Evolutionary conservation across 2,888 invertebrate species (phyloP).

Genomic region (Papilio elwesi): DNA sequence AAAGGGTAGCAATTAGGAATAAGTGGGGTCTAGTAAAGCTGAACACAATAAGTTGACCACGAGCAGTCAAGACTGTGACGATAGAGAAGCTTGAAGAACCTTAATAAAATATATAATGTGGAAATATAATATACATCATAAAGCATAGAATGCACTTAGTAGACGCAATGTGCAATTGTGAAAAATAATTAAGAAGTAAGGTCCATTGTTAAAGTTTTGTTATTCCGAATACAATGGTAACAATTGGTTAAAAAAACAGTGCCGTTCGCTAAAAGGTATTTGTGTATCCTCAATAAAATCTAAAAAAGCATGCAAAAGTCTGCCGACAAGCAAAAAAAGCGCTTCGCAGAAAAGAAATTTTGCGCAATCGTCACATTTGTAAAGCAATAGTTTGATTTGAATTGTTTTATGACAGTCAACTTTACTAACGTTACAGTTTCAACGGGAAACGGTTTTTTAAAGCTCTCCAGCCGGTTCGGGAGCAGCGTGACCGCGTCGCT

Average conservation of each 20-base stretch:
- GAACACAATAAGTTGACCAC: too few species aligned
- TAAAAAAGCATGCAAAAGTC: conserved; percentile 50
- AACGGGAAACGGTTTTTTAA: conserved; percentile 36
- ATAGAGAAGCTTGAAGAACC: too few species aligned
- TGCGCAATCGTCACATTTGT: conserved; percentile 59
- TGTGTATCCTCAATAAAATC: conserved; percentile 27
- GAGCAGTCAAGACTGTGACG: too few species aligned
- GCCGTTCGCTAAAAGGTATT: neutral
- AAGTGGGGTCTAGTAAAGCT: too few species aligned
- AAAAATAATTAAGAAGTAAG: neutral
- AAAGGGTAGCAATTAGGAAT: too few species aligned
- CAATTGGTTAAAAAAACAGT: neutral
- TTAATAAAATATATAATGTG: too few species aligned
- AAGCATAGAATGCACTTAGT: too few species aligned
- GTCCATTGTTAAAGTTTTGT: neutral
- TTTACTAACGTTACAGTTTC: conserved; percentile 51
- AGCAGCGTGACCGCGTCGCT: neutral
- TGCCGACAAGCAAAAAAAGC: conserved; percentile 47
- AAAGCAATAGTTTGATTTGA: conserved; percentile 55
- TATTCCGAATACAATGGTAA: neutral
- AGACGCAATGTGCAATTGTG: too few species aligned
- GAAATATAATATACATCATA: too few species aligned
- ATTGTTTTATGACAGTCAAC: conserved; percentile 40
- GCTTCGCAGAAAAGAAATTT: conserved; percentile 76
- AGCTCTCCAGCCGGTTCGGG: conserved; percentile 26